Percentiles rank a stretch among this genome's conserved stretches.
Conservation (phyloP, 2,113 vertebrate species). For the Chrysochloris asiatica region DNA sequence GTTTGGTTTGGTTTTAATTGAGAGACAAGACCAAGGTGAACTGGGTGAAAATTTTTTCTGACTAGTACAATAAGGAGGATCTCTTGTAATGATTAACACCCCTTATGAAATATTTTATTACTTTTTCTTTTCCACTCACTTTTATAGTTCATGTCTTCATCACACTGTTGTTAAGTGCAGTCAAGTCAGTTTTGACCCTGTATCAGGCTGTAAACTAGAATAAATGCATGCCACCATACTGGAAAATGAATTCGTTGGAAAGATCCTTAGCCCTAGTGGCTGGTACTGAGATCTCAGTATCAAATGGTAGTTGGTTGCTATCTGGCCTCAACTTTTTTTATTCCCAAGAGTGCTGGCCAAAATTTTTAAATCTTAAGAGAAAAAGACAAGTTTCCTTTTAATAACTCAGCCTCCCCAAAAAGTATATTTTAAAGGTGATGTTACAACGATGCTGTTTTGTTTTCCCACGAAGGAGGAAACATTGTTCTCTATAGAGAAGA, state of each 20-base stretch:
- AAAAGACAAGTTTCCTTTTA: not conserved
- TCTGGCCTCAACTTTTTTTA: not conserved
- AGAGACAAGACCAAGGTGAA: slow-evolving; percentile 4
- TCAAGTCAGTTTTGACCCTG: too few relatives aligned
- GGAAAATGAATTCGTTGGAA: slow-evolving; percentile 13
- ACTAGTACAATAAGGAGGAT: not conserved
- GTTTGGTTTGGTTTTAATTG: slow-evolving; percentile 40
- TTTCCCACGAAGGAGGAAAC: not conserved
- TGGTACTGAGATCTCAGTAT: not conserved
- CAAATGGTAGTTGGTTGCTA: not conserved
- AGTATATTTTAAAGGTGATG: not conserved
- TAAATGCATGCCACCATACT: not conserved
- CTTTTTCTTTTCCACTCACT: not conserved
- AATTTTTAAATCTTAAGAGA: slow-evolving; percentile 35
- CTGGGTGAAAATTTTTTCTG: slow-evolving; percentile 12
- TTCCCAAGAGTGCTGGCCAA: not conserved
- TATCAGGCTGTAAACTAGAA: not conserved
- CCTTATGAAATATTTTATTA: not conserved
- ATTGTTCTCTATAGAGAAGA: not conserved
- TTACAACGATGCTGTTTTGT: slow-evolving; percentile 2
- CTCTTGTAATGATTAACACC: slow-evolving; percentile 7
- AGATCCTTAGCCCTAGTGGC: not conserved
- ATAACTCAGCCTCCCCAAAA: not conserved
- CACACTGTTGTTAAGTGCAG: too few relatives aligned
- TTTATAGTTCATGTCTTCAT: too few relatives aligned